Evolutionary conservation across 2,113 vertebrate species (phyloP).

Genomic region (Butorides virescens): DNA sequence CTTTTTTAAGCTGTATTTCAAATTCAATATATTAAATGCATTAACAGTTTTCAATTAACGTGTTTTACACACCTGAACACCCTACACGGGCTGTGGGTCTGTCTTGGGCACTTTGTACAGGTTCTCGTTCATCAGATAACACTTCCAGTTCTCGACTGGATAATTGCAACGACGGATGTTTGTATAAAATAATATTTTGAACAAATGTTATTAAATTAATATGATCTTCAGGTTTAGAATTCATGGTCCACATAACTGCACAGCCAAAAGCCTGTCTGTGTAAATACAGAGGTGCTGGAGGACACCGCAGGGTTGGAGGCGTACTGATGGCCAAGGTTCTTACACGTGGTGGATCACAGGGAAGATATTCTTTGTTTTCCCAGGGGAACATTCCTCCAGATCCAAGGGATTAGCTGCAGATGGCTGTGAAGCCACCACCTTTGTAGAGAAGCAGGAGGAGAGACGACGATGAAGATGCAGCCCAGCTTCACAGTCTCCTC

Average conservation of each 20-base stretch:
- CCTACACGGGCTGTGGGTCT: not conserved
- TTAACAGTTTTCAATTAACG: not conserved
- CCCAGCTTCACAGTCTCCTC: not conserved
- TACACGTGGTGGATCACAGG: not conserved
- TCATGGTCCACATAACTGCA: not conserved
- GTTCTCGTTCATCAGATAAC: not conserved
- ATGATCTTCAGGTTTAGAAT: not conserved
- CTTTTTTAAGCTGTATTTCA: not conserved
- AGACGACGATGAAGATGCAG: too few relatives aligned
- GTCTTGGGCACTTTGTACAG: not conserved
- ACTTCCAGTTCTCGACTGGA: not conserved
- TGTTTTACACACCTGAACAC: too few relatives aligned
- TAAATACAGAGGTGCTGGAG: not conserved
- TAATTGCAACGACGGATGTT: not conserved
- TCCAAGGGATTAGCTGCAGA: not conserved
- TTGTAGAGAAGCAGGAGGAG: not conserved
- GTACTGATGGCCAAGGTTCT: not conserved
- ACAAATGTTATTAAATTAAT: not conserved
- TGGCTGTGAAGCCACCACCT: rapidly evolving
- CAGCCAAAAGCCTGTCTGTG: not conserved
- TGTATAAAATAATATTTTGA: not conserved
- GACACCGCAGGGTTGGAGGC: not conserved
- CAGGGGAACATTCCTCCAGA: not conserved
- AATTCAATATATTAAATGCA: not conserved
- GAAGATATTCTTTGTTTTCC: not conserved